Conservation (phyloP, 2,113 vertebrate species). For the Raja brachyura region DNA sequence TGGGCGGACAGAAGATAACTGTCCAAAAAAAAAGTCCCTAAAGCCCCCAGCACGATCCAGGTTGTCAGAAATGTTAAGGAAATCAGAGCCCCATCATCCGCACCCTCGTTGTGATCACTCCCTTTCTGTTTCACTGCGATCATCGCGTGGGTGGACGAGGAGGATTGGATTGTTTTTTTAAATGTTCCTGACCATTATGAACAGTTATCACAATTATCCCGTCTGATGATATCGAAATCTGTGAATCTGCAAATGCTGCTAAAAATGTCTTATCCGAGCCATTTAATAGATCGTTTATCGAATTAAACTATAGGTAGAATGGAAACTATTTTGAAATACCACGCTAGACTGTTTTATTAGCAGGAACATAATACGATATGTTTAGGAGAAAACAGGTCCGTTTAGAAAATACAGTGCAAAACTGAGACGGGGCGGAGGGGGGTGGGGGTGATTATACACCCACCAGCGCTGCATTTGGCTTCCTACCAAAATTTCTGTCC, state of each 20-base stretch:
- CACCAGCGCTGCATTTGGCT: conserved; percentile 34
- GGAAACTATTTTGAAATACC: neutral
- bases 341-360: neutral
- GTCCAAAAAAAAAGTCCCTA: conserved; percentile 24
- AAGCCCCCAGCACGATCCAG: conserved; percentile 21
- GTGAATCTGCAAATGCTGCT: neutral
- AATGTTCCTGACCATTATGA: neutral
- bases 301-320: neutral
- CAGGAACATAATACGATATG: neutral
- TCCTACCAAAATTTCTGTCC: conserved; percentile 27
- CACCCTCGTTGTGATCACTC: conserved; percentile 20
- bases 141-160: conserved; percentile 25
- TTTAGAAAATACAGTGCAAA: conserved; percentile 23
- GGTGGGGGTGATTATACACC: neutral
- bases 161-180: neutral
- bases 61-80: conserved; percentile 12
- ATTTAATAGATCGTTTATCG: neutral
- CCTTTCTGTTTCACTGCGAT: conserved; percentile 31
- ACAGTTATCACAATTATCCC: conserved; percentile 19
- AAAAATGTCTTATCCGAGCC: neutral
- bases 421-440: neutral
- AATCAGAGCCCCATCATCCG: conserved; percentile 24
- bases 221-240: conserved; percentile 3
- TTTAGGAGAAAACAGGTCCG: neutral
- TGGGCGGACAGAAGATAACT: conserved; percentile 8